Evolutionary conservation across 2,797 vertebrate species (phyloP), one percentile per base, ranked within the genome.

Genomic region (Netta rufina): DNA sequence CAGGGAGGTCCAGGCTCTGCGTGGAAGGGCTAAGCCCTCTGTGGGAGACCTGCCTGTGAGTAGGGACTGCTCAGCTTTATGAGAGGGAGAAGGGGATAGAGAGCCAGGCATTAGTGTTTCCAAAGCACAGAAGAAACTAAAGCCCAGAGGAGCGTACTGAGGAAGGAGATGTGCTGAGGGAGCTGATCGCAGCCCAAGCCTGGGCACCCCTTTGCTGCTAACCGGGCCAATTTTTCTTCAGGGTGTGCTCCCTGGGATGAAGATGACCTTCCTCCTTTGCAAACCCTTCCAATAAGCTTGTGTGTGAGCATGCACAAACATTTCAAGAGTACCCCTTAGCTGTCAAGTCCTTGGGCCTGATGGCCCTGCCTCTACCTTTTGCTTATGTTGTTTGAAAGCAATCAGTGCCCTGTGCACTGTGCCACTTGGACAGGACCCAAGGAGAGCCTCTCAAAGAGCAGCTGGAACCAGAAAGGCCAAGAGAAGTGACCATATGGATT

Each of bases 391-490:
- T 33, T 21, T 43, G 74, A 79, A n/a, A 43, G 3, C 21, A 15
- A 33, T 3, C 32, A 56, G 69, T 7, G 62, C 17, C n/a, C 18
- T 19, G 27, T 1, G 11, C 13, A 4, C 27, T 47, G 74, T n/a
- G 24, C 62, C 17, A 1, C n/a, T 14, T 57, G 25, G 13, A 6
- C 49, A 39, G 28, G 39, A 6, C 71, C 38, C 0, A 0, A 2
- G 3, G 6, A 61, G 75, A 11, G 9, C 47, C 24, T 93, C 39
- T 70, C 30, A 8, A 22, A 25, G 43, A 0, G 0, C 0, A 15
- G 24, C 32, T 67, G 45, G 61, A 51, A 14, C 6, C 64, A 87
- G 39, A 73, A 27, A 47, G 30, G 21, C 60, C 41, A 53, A 86
- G 56, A 73, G 38, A 21, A 73, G 17, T 33, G 47, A 3, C 13